Evolutionary conservation across 2,888 invertebrate genomes (phyloP), one percentile per base, ranked within the genome.

Genomic region (Drosophila helvetica): DNA sequence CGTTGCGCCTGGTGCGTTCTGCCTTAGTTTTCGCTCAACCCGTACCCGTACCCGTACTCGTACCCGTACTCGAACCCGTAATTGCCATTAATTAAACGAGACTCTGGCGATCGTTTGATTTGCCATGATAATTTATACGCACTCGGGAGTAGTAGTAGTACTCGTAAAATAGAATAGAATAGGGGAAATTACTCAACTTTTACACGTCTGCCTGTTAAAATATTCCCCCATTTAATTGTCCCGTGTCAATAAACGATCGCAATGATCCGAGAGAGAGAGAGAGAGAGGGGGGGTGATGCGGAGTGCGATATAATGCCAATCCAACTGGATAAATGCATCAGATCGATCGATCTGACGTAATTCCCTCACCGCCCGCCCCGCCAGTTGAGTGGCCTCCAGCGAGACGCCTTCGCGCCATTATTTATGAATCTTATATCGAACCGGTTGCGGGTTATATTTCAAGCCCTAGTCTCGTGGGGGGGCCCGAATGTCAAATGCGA

Each of bases 1-100:
- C 42, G 42, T 3, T 38, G 15, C 38, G 38, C 25, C 25, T 25
- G 25, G 15, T 38, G 38, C n/a, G 38, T 38, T 59, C 27, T 45
- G 48, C 18, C 25, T 10, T 52, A 15, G 43, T 58, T 67, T 50
- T 70, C 12, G 33, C 33, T 33, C 33, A 33, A 15, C 12, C 33
- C 33, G 33, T 33, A 30, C 30, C 10, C 30, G 3, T 22, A 22
- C 22, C 22, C 22, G 22, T 22, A 22, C 22, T 4, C 22, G 22
- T 22, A 25, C 25, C 25, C 25, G 33, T 27, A 27, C 27, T 52
- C 42, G 61, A 60, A 45, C 46, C 47, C 61, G 54, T 66, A 77
- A 82, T 82, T 80, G 87, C 66, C 77, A 74, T 84, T 88, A 88
- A 89, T 88, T 88, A 80, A 78, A 75, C 38, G 27, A n/a, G 7